Evolutionary conservation across 2,113 vertebrate species (phyloP).

Genomic region (Chlorodrepanis virens): DNA sequence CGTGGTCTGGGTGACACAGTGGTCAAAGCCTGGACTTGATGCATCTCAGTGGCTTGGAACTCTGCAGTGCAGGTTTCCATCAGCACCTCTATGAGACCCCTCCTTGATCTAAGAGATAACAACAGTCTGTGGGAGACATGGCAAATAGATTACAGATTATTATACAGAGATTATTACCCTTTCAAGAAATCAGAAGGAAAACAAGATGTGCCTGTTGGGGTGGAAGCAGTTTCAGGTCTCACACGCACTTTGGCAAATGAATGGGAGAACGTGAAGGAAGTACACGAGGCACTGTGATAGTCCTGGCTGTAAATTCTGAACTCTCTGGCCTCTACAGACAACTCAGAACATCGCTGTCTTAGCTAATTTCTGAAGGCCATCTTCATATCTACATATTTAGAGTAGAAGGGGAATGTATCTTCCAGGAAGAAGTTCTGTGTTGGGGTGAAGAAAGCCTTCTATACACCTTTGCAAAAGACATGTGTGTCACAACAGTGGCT

Average conservation of each 20-base stretch:
- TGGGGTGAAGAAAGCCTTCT: not conserved
- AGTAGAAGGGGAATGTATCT: not conserved
- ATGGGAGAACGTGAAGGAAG: not conserved
- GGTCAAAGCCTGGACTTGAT: not conserved
- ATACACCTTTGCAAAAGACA: not conserved
- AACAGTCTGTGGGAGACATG: not conserved
- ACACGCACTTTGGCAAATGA: not conserved
- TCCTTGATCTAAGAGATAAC: not conserved
- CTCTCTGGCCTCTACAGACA: not conserved
- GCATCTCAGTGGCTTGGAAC: not conserved
- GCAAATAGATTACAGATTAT: not conserved
- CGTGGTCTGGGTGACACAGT: not conserved
- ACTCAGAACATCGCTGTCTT: not conserved
- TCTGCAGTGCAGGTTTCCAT: not conserved
- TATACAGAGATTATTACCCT: not conserved
- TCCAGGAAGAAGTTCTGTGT: not conserved
- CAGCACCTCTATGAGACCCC: not conserved
- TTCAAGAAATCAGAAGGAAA: not conserved
- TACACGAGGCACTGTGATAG: not conserved
- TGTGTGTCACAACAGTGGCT: not conserved
- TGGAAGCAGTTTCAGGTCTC: not conserved
- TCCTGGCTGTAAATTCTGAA: not conserved
- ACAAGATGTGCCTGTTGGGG: fast-evolving
- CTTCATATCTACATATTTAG: not conserved
- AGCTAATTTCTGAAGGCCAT: not conserved